These are phyloP conservation scores for Caenorhabditis wallacei DNA, from an alignment of 2,888 invertebrate species.

Conservation along the genomic window DNA sequence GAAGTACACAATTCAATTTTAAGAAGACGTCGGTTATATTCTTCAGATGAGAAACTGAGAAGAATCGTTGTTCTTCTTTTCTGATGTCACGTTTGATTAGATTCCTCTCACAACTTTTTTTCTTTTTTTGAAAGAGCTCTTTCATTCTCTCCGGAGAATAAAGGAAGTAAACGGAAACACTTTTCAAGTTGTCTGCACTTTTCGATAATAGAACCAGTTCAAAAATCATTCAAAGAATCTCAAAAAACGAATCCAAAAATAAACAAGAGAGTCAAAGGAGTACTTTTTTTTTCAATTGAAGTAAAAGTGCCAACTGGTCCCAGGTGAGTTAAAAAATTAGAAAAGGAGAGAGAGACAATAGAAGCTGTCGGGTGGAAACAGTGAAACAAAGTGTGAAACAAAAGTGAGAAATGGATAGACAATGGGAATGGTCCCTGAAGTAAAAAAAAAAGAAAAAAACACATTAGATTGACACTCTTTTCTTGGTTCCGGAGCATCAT, in stretches of 20 bases:
- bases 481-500: slow-evolving; percentile 30
- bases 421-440: slow-evolving; percentile 31
- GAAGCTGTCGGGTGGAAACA: slow-evolving; percentile 50
- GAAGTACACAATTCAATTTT: slow-evolving; percentile 40
- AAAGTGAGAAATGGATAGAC: slow-evolving; percentile 36
- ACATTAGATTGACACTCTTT: slow-evolving; percentile 51
- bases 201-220: slow-evolving; percentile 12
- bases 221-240: slow-evolving; percentile 14
- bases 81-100: slow-evolving; percentile 59
- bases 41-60: slow-evolving; percentile 8
- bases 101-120: slow-evolving; percentile 38
- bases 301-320: slow-evolving; percentile 21
- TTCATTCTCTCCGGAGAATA: slow-evolving; percentile 24
- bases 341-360: slow-evolving; percentile 31
- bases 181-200: slow-evolving; percentile 18
- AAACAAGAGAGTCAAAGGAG: neutral
- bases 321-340: slow-evolving; percentile 48
- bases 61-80: slow-evolving; percentile 18
- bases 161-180: slow-evolving; percentile 32
- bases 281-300: neutral
- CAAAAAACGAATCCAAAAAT: slow-evolving; percentile 3
- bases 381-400: slow-evolving; percentile 51
- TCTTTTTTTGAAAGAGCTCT: neutral
- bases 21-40: neutral
- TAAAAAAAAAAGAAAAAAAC: slow-evolving; percentile 32